These are phyloP conservation scores for Asteroscopus sphinx DNA, from an alignment of 2,888 invertebrate species.

Conservation along the genomic window DNA sequence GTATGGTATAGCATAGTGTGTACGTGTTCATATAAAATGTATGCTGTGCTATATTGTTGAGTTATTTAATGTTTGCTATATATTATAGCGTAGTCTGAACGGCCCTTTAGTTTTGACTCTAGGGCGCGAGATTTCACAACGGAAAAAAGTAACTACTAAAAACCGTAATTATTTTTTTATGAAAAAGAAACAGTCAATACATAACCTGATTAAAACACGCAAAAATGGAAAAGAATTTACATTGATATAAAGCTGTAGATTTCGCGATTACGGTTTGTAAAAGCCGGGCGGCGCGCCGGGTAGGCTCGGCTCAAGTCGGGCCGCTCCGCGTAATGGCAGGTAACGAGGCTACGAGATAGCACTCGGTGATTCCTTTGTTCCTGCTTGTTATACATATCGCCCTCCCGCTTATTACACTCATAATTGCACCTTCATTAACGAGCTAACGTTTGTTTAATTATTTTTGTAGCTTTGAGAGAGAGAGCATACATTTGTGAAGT, in stretches of 20 bases:
- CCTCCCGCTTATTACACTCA: slow-evolving; percentile 61
- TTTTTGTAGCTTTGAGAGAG: slow-evolving; percentile 27
- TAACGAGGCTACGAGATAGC: slow-evolving; percentile 66
- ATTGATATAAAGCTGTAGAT: slow-evolving; percentile 38
- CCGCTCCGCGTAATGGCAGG: slow-evolving; percentile 55
- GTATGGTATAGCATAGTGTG: too few species aligned
- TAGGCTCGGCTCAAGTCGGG: slow-evolving; percentile 20
- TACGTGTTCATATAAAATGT: too few species aligned
- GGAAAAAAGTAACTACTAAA: too few species aligned
- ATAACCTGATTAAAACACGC: slow-evolving; percentile 14
- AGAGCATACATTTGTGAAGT: slow-evolving; percentile 34
- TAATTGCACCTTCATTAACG: slow-evolving; percentile 63
- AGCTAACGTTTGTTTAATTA: slow-evolving; percentile 56
- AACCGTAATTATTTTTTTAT: too few species aligned
- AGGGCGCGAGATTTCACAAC: too few species aligned
- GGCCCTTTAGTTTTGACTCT: too few species aligned
- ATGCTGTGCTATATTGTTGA: too few species aligned
- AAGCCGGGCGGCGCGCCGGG: slow-evolving; percentile 26
- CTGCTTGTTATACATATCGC: slow-evolving; percentile 68
- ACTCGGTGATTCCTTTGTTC: slow-evolving; percentile 68
- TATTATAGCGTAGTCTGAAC: too few species aligned
- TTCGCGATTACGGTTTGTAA: slow-evolving; percentile 30
- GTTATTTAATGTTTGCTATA: too few species aligned
- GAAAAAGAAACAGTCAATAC: too few species aligned
- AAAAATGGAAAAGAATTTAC: slow-evolving; percentile 27